phyloP scores from a whole-genome alignment of 1,140 invertebrate genomes.

The Zaprionus ghesquierei region DNA sequence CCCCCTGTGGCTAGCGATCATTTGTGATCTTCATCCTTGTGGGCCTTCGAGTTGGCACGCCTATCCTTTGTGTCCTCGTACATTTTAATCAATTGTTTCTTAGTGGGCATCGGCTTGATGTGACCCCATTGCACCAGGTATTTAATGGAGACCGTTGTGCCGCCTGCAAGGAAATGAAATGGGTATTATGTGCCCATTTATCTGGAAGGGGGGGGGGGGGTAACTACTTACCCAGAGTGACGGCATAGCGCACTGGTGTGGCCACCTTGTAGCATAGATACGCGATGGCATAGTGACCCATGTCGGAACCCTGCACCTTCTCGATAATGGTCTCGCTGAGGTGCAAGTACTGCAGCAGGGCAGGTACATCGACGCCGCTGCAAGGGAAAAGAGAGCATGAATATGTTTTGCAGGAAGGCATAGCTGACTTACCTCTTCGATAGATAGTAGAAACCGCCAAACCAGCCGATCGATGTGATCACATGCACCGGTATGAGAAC shows the following conservation, averaged over 20 bases:
- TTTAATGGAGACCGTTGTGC: conserved; percentile 88
- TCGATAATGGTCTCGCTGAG: conserved; percentile 90
- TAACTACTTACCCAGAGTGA: conserved; percentile 89
- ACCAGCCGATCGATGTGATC: conserved; percentile 93
- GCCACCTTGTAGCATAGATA: conserved; percentile 96
- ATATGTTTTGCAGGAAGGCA: too few relatives aligned
- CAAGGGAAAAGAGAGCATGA: neutral
- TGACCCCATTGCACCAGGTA: conserved; percentile 86
- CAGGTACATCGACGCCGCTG: conserved; percentile 93
- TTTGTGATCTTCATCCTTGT: conserved; percentile 58
- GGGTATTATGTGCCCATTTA: too few relatives aligned
- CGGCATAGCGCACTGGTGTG: conserved; percentile 94
- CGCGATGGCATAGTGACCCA: conserved; percentile 94
- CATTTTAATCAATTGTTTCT: conserved; percentile 84
- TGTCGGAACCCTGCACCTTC: conserved; percentile 88
- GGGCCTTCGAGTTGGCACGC: conserved; percentile 51
- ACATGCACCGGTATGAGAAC: conserved; percentile 95
- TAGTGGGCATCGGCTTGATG: conserved; percentile 86
- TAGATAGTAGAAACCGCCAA: conserved; percentile 91
- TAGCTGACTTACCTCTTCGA: conserved; percentile 89
- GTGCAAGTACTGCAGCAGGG: conserved; percentile 89
- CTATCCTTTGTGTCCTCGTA: conserved; percentile 84
- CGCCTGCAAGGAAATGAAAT: conserved; percentile 78
- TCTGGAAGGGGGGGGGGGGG: neutral
- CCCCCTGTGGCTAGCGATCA: conserved; percentile 36